These are phyloP conservation scores for Pangasius sanitwongsei DNA, from an alignment of 2,797 vertebrate species.

Conservation along the genomic window DNA sequence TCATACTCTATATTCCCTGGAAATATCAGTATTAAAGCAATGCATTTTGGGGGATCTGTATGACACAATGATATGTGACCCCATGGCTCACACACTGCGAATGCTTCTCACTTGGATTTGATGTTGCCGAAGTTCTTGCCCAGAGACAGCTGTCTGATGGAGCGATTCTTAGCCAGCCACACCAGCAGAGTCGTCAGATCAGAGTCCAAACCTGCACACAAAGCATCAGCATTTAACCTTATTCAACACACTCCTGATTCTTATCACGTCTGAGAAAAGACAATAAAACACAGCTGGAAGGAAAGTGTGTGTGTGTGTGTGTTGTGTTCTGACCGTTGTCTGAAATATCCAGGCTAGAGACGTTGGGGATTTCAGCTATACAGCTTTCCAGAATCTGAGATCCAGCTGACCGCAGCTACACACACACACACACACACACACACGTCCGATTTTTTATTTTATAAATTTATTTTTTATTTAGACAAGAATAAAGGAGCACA, in stretches of 20 bases:
- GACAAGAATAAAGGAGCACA: not conserved
- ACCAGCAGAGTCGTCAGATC: slow-evolving; percentile 92
- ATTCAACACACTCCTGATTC: not conserved
- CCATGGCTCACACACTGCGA: not conserved
- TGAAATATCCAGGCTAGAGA: slow-evolving; percentile 93
- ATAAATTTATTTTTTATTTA: too few relatives aligned
- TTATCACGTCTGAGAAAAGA: not conserved
- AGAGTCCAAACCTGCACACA: slow-evolving; percentile 85
- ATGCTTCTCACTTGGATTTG: slow-evolving; percentile 88
- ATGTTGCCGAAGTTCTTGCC: slow-evolving; percentile 99
- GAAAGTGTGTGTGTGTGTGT: not conserved
- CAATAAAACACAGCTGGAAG: not conserved
- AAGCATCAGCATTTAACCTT: not conserved
- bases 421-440: slow-evolving; percentile 28
- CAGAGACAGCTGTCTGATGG: slow-evolving; percentile 89
- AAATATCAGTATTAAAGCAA: not conserved
- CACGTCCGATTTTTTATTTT: not conserved
- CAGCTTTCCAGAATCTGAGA: slow-evolving; percentile 96
- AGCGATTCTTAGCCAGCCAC: slow-evolving; percentile 96
- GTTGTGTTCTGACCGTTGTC: slow-evolving; percentile 84
- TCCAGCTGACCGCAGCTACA: slow-evolving; percentile 89
- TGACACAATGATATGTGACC: not conserved
- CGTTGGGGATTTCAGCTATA: slow-evolving; percentile 95
- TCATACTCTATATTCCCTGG: not conserved
- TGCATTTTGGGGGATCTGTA: not conserved